Evolutionary conservation across 2,888 invertebrate species (phyloP).

Genomic region (Metallyticus violacea): DNA sequence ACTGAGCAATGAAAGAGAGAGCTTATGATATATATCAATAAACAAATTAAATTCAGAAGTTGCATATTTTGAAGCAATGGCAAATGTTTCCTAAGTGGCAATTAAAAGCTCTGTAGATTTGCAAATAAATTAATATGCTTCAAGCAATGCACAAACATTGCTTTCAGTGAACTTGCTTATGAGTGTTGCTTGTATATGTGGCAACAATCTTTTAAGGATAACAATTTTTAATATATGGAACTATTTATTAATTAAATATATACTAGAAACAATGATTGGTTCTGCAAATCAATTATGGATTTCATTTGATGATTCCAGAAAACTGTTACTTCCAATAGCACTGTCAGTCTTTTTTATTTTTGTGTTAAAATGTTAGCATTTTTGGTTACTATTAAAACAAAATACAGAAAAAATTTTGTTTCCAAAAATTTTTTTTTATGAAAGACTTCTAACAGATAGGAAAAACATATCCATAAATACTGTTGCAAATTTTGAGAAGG

Average conservation of each 20-base stretch:
- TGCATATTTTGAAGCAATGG: not conserved
- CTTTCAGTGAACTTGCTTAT: not conserved
- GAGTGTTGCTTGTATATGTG: not conserved
- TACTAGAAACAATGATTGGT: not conserved
- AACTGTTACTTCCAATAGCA: not conserved
- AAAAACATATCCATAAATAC: too few relatives aligned
- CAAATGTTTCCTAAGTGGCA: not conserved
- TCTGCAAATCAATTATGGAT: not conserved
- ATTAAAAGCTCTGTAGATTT: not conserved
- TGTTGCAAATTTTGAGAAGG: too few relatives aligned
- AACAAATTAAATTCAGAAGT: not conserved
- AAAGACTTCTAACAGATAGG: too few relatives aligned
- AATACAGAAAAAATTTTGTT: too few relatives aligned
- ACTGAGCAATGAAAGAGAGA: not conserved
- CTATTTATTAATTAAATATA: not conserved
- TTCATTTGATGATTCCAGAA: not conserved
- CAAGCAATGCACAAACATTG: not conserved
- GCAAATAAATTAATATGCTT: not conserved
- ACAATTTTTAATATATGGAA: not conserved
- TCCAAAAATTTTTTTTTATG: too few relatives aligned
- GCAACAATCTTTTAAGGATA: not conserved
- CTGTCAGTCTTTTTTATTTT: not conserved
- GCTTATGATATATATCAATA: not conserved
- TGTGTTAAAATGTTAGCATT: not conserved
- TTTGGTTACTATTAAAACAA: too few relatives aligned